phyloP scores from a whole-genome alignment of 2,797 vertebrate species.

The Melanotaenia pygmaea region DNA sequence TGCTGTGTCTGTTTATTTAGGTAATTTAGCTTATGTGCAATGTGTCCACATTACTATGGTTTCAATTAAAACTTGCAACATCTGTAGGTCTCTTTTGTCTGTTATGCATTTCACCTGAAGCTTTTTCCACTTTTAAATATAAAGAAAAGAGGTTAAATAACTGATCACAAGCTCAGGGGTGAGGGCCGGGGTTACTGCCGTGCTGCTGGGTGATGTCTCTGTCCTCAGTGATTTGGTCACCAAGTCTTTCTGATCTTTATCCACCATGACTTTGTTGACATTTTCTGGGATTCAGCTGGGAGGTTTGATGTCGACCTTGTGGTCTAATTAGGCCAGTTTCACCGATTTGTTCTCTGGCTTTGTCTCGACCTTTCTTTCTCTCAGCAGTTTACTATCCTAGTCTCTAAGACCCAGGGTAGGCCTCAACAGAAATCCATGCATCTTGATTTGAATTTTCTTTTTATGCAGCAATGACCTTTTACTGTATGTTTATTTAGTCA shows the following conservation, averaged over 20 bases:
- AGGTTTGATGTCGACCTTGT: slow-evolving; percentile 69
- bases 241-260: slow-evolving; percentile 71
- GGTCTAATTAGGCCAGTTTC: slow-evolving; percentile 70
- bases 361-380: slow-evolving; percentile 51
- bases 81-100: background rate
- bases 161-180: slow-evolving; percentile 12
- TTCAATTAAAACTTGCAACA: background rate
- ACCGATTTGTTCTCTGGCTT: slow-evolving; percentile 62
- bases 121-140: background rate
- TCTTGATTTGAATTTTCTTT: slow-evolving; percentile 11
- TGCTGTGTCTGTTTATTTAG: slow-evolving; percentile 9
- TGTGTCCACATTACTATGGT: background rate
- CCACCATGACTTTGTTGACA: slow-evolving; percentile 78
- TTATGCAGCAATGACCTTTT: slow-evolving; percentile 21
- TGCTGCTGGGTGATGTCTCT: slow-evolving; percentile 69
- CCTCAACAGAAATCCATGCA: slow-evolving; percentile 33
- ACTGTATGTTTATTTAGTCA: background rate
- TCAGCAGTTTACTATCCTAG: slow-evolving; percentile 37
- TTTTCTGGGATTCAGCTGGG: slow-evolving; percentile 75
- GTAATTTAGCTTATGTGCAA: background rate
- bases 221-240: slow-evolving; percentile 66
- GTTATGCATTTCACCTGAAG: background rate
- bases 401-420: background rate
- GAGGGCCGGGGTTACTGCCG: slow-evolving; percentile 15
- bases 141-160: slow-evolving; percentile 18